Base-by-base conservation (phyloP, 2,113 vertebrate genomes). In the Terrapene triunguis region DNA sequence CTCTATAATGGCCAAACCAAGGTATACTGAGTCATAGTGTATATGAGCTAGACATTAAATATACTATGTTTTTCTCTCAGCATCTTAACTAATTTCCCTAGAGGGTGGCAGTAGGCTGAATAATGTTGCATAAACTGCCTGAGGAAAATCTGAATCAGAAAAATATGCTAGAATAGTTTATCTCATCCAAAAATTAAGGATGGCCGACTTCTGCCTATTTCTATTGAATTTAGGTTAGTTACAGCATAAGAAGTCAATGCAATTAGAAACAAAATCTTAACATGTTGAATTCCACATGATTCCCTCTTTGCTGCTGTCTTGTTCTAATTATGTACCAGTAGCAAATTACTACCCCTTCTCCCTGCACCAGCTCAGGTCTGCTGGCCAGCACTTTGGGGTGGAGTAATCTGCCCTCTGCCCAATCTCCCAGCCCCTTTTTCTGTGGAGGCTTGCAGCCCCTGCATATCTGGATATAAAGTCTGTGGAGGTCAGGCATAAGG, bases 361-460 rank as follows among this genome's bases (percentile, higher is more conserved):
- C 35, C 24, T 88, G 16, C n/a, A 25, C 32, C 7, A 16, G 2
- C 84, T 5, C 74, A 78, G 12, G 19, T 78, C 2, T 1, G 3
- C 6, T 57, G 32, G 29, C 47, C 6, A 87, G 32, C 5, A 42
- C 35, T 29, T 65, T 55, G 35, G 51, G 59, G 14, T 12, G 6
- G 4, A 80, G 25, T 0, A 2, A 1, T 2, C 3, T 82, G 27
- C 87, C 87, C 87, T 79, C 27, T 48, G 6, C n/a, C 55, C 59
- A 2, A 4, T 62, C 1, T 38, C 44, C 53, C 0, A 0, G 1
- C 21, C 7, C 27, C 6, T 42, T 29, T 44, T 3, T 38, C 38
- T n/a, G 22, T 62, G n/a, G 3, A 1, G 1, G 65, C 59, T 25
- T 82, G n/a, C 11, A 85, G 29, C 78, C n/a, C 4, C 25, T 27